Percentiles rank a stretch among this genome's conserved stretches.
Conservation (phyloP, 2,888 invertebrate genomes). For the Trachelus stipa region DNA sequence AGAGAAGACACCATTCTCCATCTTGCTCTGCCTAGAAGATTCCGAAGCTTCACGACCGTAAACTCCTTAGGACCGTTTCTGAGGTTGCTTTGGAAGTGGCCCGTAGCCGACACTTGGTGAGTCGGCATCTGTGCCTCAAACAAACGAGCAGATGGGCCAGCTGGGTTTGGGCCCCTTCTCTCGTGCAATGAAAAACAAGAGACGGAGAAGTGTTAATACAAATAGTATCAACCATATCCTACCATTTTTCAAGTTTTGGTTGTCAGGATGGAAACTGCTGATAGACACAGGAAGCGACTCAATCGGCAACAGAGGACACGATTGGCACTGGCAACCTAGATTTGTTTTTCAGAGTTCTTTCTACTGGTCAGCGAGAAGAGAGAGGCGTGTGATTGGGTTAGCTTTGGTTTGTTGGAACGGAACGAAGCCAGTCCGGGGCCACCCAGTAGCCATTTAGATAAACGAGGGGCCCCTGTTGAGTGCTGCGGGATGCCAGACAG, state of each 20-base stretch:
- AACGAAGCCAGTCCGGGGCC: slow-evolving; percentile 46
- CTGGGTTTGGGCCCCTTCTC: not conserved
- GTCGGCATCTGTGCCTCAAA: slow-evolving; percentile 15
- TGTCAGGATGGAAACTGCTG: not conserved
- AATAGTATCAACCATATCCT: not conserved
- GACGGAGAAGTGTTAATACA: not conserved
- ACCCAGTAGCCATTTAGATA: slow-evolving; percentile 65
- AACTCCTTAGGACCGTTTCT: not conserved
- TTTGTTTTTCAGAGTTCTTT: slow-evolving; percentile 32
- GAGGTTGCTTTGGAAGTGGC: not conserved
- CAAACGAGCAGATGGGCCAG: slow-evolving; percentile 13
- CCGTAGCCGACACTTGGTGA: not conserved
- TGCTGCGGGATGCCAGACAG: slow-evolving; percentile 54
- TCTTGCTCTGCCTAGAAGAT: not conserved
- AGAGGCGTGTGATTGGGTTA: slow-evolving; percentile 52
- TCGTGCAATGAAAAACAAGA: not conserved
- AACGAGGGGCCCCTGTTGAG: slow-evolving; percentile 61
- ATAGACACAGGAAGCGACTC: not conserved
- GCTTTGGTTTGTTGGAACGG: slow-evolving; percentile 54
- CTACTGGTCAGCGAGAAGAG: slow-evolving; percentile 30
- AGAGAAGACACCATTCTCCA: not conserved
- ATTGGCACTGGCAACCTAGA: slow-evolving; percentile 8
- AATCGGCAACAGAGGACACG: not conserved
- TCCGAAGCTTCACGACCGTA: not conserved
- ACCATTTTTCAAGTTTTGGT: not conserved